Evolutionary conservation across 30 jellyfish, hydroid and myxozoan genomes (phyloP), one percentile per base, ranked within the genome.

Genomic region (Clytia hemisphaerica): DNA sequence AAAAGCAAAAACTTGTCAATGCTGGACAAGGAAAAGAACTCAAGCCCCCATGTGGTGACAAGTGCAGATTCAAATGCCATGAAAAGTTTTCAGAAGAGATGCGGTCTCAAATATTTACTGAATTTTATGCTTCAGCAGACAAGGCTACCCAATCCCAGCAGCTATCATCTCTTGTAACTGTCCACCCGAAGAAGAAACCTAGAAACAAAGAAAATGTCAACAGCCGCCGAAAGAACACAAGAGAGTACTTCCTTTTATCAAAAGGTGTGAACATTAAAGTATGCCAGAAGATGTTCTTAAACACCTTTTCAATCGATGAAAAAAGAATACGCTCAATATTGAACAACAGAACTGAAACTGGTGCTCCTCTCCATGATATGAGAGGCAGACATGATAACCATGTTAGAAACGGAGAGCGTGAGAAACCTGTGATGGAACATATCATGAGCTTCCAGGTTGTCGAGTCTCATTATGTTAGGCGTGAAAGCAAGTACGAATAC

Each of bases 391-490:
- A 19, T 24, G 19, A 34, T 19, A 58, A 58, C 22, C 65, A 50
- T 50, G 28, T 7, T 6, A 50, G 27, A 14, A 7, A 21, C 22
- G 65, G 10, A 50, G 65, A 50, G 6, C 14, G 65, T 7, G 28
- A 50, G 22, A 50, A 21, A 50, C 14, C 14, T 7, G 65, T 50
- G 28, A 50, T 7, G 28, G 27, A 50, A 21, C 65, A 50, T 28
- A 21, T 50, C 28, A 50, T 50, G 65, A 14, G 14, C 27, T 50
- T 50, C 28, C 14, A 50, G 6, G 65, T 38, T 22, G 71, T 58
- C 16, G 71, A 29, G 44, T 58, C 71, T 22, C 71, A 58, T 58
- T 58, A 58, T 58, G 25, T 38, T 58, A 29, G 71, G 30, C 25
- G 45, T 24, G 30, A n/a, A 22, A 18, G 46, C 14, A 18, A 34